Evolutionary conservation across 2,797 vertebrate genomes (phyloP).

Genomic region (Rhyacichthys aspro): DNA sequence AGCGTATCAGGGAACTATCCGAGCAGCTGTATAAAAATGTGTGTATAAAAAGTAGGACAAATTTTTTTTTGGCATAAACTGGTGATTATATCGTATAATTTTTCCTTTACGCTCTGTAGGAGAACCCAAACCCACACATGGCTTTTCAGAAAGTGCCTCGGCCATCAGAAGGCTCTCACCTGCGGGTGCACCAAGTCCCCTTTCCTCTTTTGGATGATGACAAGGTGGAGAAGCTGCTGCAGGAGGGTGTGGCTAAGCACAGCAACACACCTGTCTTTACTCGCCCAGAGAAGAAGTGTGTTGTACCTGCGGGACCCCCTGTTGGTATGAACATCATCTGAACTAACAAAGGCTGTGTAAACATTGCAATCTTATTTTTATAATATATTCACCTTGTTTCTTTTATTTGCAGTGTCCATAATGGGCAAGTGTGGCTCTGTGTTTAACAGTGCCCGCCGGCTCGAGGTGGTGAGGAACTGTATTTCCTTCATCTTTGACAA

Average conservation of each 20-base stretch:
- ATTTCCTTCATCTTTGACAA: slow-evolving; percentile 96
- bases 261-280: slow-evolving; percentile 71
- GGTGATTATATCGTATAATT: neutral
- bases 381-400: neutral
- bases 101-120: slow-evolving; percentile 72
- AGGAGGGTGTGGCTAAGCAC: slow-evolving; percentile 87
- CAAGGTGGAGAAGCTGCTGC: slow-evolving; percentile 86
- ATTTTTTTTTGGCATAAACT: neutral
- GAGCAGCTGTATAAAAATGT: slow-evolving; percentile 96
- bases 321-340: slow-evolving; percentile 86
- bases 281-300: slow-evolving; percentile 89
- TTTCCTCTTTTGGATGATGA: slow-evolving; percentile 88
- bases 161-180: slow-evolving; percentile 95
- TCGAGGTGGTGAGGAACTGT: slow-evolving; percentile 96
- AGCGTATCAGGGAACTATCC: slow-evolving; percentile 91
- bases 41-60: too few species aligned
- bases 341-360: neutral
- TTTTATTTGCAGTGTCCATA: slow-evolving; percentile 86
- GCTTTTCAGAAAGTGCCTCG: slow-evolving; percentile 97
- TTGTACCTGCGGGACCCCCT: slow-evolving; percentile 93
- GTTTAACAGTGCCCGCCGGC: slow-evolving; percentile 96
- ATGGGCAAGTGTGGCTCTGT: slow-evolving; percentile 88
- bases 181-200: slow-evolving; percentile 93
- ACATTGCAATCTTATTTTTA: neutral
- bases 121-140: slow-evolving; percentile 98